A percentile compares a stretch with the other conserved stretches of the same genome.
Conservation (phyloP, 92 coral and sea anemone species). For the Porites lobata region DNA sequence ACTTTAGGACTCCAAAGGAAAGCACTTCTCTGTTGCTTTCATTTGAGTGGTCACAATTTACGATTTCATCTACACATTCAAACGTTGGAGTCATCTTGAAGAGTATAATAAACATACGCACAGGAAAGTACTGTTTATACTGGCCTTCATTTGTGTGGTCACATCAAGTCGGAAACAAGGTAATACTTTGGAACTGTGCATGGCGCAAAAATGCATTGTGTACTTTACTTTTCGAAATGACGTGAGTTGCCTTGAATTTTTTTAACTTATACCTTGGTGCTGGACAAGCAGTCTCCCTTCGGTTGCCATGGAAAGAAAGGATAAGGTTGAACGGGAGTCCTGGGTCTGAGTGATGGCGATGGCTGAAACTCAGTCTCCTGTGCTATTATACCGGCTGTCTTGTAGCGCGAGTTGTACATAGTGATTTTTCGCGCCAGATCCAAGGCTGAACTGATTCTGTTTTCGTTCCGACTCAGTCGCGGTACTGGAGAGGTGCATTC, state of each 20-base stretch:
- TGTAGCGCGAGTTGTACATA: conserved; percentile 86
- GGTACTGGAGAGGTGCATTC: conserved; percentile 49
- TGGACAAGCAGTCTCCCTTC: conserved; percentile 76
- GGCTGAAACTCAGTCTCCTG: conserved; percentile 58
- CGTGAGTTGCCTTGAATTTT: too few species aligned
- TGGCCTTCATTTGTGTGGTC: too few species aligned
- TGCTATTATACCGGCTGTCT: conserved; percentile 51
- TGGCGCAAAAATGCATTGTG: neutral
- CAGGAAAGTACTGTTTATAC: too few species aligned
- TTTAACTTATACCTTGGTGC: conserved; percentile 76
- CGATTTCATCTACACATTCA: neutral
- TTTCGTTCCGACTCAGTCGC: conserved; percentile 54
- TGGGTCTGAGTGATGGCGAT: conserved; percentile 75
- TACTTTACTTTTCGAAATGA: neutral
- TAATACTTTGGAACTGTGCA: too few species aligned
- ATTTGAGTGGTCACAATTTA: neutral
- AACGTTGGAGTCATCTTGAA: neutral
- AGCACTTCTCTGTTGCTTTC: neutral
- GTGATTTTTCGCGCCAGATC: conserved; percentile 86
- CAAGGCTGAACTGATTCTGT: conserved; percentile 74
- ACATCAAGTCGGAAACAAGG: too few species aligned
- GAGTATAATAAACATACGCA: neutral
- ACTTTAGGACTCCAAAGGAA: neutral
- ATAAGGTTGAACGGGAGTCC: conserved; percentile 76
- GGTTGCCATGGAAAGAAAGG: conserved; percentile 77